Evolutionary conservation across 2,797 vertebrate species (phyloP).

Genomic region (Euthynnus affinis): DNA sequence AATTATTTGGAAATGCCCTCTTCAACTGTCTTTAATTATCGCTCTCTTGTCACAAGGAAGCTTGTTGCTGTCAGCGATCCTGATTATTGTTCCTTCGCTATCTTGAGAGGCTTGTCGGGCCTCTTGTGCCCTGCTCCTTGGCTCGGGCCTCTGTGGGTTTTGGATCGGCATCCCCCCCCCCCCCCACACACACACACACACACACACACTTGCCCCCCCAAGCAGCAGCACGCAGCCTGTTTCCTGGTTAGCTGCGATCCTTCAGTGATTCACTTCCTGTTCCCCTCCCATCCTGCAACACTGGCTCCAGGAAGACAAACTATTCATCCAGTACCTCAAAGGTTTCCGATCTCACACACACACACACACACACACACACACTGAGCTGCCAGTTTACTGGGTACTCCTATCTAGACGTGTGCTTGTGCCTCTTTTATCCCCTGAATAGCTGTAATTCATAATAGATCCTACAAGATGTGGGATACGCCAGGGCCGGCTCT

Average conservation of each 20-base stretch:
- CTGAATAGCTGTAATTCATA: conserved; percentile 1
- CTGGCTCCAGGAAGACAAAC: conserved; percentile 71
- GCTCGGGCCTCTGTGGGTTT: conserved; percentile 8
- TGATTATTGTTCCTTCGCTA: conserved; percentile 15
- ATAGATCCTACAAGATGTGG: neutral
- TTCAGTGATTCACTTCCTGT: conserved; percentile 71
- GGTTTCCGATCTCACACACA: conserved; percentile 59
- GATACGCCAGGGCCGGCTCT: no score
- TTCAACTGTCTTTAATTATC: neutral
- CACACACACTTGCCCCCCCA: no score
- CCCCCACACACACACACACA: no score
- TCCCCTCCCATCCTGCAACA: conserved; percentile 72
- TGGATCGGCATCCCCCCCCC: conserved; percentile 43
- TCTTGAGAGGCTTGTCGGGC: conserved; percentile 15
- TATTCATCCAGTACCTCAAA: conserved; percentile 71
- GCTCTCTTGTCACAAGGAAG: neutral
- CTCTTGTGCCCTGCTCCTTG: neutral
- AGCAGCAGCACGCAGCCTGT: conserved; percentile 35
- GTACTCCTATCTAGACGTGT: neutral
- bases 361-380: conserved; percentile 20
- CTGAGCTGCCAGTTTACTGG: conserved; percentile 10
- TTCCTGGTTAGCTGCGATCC: conserved; percentile 61
- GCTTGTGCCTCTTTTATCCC: neutral
- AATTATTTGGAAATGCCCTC: neutral
- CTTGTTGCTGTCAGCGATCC: neutral